Conservation (phyloP, 1,140 invertebrate species). For the Drosophila prosaltans region DNA sequence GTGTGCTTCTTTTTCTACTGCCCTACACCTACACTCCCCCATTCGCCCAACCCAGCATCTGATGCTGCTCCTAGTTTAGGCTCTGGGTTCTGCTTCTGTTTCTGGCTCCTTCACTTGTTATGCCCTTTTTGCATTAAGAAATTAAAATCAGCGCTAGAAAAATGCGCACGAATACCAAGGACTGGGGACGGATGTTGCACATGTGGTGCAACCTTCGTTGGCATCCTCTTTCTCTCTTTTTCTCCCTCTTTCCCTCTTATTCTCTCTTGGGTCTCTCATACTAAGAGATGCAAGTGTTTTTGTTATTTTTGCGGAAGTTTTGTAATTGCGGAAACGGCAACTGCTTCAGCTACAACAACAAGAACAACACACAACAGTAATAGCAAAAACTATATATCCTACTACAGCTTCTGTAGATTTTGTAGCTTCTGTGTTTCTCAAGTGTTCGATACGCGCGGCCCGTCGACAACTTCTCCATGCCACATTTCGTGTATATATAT, state of each 20-base stretch:
- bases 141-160: conserved; percentile 77
- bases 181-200: conserved; percentile 34
- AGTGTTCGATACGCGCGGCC: conserved; percentile 69
- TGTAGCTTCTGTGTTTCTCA: conserved; percentile 52
- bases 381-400: not conserved
- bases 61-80: too few species aligned
- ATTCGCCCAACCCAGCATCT: too few species aligned
- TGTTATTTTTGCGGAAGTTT: conserved; percentile 79
- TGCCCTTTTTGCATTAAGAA: conserved; percentile 79
- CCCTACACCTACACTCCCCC: not conserved
- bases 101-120: conserved; percentile 13
- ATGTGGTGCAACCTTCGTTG: conserved; percentile 53
- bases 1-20: not conserved
- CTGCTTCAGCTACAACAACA: conserved; percentile 51
- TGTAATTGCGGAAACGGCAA: conserved; percentile 79
- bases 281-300: conserved; percentile 55
- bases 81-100: not conserved
- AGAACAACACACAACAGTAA: not conserved
- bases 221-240: not conserved
- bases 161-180: conserved; percentile 47
- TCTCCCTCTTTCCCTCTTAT: not conserved
- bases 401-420: conserved; percentile 28
- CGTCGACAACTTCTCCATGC: conserved; percentile 38
- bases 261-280: not conserved
- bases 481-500: not conserved